Base-by-base conservation (phyloP, 2,113 vertebrate genomes). In the Macquaria ambigua region DNA sequence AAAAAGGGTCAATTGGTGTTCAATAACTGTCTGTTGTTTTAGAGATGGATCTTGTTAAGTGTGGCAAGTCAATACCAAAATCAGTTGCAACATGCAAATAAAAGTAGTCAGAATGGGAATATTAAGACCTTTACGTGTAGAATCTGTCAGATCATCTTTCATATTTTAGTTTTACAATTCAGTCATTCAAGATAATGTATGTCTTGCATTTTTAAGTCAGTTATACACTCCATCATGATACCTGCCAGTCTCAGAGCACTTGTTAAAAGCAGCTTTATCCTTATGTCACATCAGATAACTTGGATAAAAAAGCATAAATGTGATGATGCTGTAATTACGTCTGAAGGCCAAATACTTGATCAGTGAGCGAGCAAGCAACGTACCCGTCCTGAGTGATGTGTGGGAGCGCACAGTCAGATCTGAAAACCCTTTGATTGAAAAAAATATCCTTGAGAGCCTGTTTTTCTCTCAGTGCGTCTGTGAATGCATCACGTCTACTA, bases 361-460 rank as follows among this genome's bases (percentile, higher is more conserved):
- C 52, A 59, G 11, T 62, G 59, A 69, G 68, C 4, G 9, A 73
- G 31, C 46, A 55, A 9, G 55, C 34, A 21, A 43, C 1, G 4
- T 37, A 50, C 68, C 58, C 70, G 64, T 63, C 58, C 16, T 25
- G 31, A n/a, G 34, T 71, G 46, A 25, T 59, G 43, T 28, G 46
- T 77, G 68, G 70, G 58, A 81, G 31, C 20, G 0, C 12, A 59
- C 67, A 88, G 90, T 76, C 74, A 85, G 91, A 93, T 93, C 93
- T 94, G 94, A 94, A 94, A 94, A 93, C 88, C 93, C 86, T 63
- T 69, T 59, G 82, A 90, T 78, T 74, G 79, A 62, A 86, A 84
- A 84, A 71, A 86, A 66, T 23, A 61, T 91, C 86, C 83, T 73
- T 72, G 59, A 77, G 41, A 72, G 8, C 31, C 8, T 66, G 10